Conservation (phyloP, 2,888 invertebrate genomes). For the Drosophila mimetica region DNA sequence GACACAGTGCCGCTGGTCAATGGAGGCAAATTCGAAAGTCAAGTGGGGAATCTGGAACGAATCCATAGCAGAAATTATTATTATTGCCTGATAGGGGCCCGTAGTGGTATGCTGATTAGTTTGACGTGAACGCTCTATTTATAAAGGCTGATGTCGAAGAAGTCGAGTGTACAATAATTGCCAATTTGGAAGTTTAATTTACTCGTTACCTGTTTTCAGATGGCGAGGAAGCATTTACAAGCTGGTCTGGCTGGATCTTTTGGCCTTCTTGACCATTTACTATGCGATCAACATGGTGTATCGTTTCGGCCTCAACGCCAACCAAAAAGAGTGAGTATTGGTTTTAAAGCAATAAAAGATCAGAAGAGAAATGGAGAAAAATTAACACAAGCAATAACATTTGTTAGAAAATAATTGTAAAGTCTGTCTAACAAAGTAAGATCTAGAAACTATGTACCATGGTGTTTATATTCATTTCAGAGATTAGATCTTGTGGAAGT, state of each 20-base stretch:
- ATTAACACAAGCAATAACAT: too few species aligned
- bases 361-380: not conserved
- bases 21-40: constrained; percentile 14
- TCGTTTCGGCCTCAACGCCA: constrained; percentile 88
- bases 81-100: constrained; percentile 27
- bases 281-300: constrained; percentile 92
- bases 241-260: constrained; percentile 94
- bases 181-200: not conserved
- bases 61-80: not conserved
- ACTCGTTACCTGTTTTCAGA: constrained; percentile 85
- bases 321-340: constrained; percentile 88
- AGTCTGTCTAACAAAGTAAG: too few species aligned
- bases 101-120: constrained; percentile 30
- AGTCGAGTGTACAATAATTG: constrained; percentile 1
- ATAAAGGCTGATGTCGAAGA: constrained; percentile 33
- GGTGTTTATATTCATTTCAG: too few species aligned
- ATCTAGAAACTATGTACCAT: too few species aligned
- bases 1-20: constrained; percentile 47
- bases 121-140: constrained; percentile 43
- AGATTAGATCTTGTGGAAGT: not conserved
- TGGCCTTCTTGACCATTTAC: constrained; percentile 91
- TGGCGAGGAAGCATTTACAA: constrained; percentile 98
- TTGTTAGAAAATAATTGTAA: too few species aligned
- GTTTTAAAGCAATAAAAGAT: not conserved
- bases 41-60: constrained; percentile 36